Evolutionary conservation across 1,140 invertebrate genomes (phyloP).

Genomic region (Drosophila bifasciata): DNA sequence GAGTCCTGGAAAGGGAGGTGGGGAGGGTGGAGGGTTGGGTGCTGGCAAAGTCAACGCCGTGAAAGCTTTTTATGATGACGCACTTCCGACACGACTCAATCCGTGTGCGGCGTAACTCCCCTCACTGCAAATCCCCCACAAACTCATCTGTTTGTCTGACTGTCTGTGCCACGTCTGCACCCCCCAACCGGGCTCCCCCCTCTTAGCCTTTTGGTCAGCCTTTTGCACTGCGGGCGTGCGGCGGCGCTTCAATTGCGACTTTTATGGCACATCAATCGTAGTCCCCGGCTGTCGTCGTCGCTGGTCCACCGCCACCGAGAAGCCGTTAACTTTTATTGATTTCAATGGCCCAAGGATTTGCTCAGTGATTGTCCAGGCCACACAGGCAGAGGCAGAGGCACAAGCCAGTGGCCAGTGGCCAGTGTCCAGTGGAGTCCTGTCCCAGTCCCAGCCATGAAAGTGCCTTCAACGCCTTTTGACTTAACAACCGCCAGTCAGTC

Average conservation of each 20-base stretch:
- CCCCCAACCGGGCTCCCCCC: too few relatives aligned
- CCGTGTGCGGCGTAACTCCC: background rate
- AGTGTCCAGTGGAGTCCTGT: slow-evolving; percentile 10
- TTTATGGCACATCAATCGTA: slow-evolving; percentile 81
- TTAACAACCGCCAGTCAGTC: slow-evolving; percentile 64
- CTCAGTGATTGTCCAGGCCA: slow-evolving; percentile 67
- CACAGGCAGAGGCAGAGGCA: too few relatives aligned
- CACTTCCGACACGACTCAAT: slow-evolving; percentile 59
- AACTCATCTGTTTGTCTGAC: slow-evolving; percentile 35
- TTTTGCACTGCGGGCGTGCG: slow-evolving; percentile 63
- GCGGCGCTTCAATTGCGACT: slow-evolving; percentile 73
- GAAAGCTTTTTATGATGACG: slow-evolving; percentile 82
- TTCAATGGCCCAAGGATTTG: slow-evolving; percentile 78
- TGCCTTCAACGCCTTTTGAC: slow-evolving; percentile 81
- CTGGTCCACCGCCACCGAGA: slow-evolving; percentile 2
- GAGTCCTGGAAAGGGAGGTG: too few relatives aligned
- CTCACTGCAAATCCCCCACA: slow-evolving; percentile 8
- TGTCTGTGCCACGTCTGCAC: too few relatives aligned
- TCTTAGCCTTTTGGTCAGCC: slow-evolving; percentile 43
- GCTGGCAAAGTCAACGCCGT: slow-evolving; percentile 43
- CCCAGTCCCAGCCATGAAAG: slow-evolving; percentile 76
- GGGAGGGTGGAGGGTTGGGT: too few relatives aligned
- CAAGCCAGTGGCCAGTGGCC: slow-evolving; percentile 17
- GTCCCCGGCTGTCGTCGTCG: slow-evolving; percentile 10
- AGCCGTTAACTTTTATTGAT: slow-evolving; percentile 82